Evolutionary conservation across 35 echinoderm and acorn worm genomes (phyloP).

Genomic region (Amphiura filiformis): DNA sequence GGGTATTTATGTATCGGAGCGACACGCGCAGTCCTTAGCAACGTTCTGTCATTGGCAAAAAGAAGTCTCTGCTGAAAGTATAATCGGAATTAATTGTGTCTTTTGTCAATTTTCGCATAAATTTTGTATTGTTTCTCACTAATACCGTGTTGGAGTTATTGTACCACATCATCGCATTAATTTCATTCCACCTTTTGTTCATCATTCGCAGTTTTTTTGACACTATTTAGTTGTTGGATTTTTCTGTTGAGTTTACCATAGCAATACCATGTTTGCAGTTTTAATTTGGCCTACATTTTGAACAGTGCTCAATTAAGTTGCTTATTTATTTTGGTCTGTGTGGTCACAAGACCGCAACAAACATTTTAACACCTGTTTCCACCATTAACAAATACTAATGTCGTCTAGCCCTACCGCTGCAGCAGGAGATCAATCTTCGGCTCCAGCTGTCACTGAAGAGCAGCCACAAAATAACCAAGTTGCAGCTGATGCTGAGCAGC

Average conservation of each 20-base stretch:
- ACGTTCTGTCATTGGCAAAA: not conserved
- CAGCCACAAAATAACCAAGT: slow-evolving; percentile 68
- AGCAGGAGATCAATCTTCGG: not conserved
- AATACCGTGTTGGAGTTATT: not conserved
- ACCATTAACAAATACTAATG: slow-evolving; percentile 10
- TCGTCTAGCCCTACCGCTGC: not conserved
- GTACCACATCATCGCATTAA: not conserved
- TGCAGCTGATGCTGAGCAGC: not conserved
- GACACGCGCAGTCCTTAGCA: slow-evolving; percentile 9
- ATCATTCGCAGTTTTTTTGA: not conserved
- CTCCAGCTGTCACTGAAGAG: slow-evolving; percentile 16
- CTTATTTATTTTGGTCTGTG: not conserved
- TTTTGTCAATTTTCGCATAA: too few species aligned
- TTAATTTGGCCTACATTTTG: not conserved
- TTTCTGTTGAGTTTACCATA: not conserved
- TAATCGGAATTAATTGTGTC: too few species aligned
- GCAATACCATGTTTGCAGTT: not conserved
- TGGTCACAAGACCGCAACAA: not conserved
- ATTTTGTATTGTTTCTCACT: not conserved
- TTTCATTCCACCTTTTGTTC: not conserved
- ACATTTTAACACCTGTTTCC: not conserved
- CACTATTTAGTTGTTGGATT: not conserved
- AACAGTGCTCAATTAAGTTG: not conserved
- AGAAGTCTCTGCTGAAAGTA: too few species aligned
- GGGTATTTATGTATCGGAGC: slow-evolving; percentile 31